Evolutionary conservation across 2,797 vertebrate genomes (phyloP).

Genomic region (Hydrocynus forskahlii): DNA sequence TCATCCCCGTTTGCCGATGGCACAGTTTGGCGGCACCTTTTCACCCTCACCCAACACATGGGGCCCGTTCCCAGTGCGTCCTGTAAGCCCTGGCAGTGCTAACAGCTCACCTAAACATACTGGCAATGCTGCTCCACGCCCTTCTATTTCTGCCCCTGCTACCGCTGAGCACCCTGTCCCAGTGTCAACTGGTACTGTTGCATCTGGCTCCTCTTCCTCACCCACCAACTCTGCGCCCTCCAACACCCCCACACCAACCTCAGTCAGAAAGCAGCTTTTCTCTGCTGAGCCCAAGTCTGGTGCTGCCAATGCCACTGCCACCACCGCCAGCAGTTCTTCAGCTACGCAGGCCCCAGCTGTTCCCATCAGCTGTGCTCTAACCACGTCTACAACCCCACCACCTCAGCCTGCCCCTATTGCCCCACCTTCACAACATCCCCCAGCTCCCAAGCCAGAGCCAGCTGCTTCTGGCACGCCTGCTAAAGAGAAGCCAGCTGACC

Average conservation of each 20-base stretch:
- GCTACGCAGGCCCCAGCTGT: conserved; percentile 76
- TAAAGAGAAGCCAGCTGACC: conserved; percentile 85
- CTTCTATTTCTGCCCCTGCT: conserved; percentile 64
- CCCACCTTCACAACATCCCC: conserved; percentile 74
- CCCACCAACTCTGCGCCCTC: conserved; percentile 79
- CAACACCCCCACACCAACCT: conserved; percentile 87
- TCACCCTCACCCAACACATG: conserved; percentile 93
- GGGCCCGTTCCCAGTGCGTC: conserved; percentile 98
- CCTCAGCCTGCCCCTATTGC: conserved; percentile 80
- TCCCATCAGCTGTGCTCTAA: conserved; percentile 78
- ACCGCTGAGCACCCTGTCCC: conserved; percentile 79
- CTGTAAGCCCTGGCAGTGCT: conserved; percentile 94
- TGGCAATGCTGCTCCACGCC: conserved; percentile 72
- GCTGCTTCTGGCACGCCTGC: conserved; percentile 73
- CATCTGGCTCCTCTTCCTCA: conserved; percentile 75
- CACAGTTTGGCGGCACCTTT: conserved; percentile 97
- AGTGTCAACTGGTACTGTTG: conserved; percentile 73
- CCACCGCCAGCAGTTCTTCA: conserved; percentile 69
- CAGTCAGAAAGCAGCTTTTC: conserved; percentile 94
- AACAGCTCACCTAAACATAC: conserved; percentile 97
- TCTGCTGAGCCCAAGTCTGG: conserved; percentile 85
- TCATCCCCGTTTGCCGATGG: conserved; percentile 96
- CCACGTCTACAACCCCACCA: conserved; percentile 73
- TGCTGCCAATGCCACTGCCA: conserved; percentile 73
- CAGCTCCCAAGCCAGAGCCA: conserved; percentile 82